Percentiles rank a stretch among this genome's conserved stretches.
Evolutionary conservation across 2,113 vertebrate genomes (phyloP).

Genomic region (Hydrolagus affinis): DNA sequence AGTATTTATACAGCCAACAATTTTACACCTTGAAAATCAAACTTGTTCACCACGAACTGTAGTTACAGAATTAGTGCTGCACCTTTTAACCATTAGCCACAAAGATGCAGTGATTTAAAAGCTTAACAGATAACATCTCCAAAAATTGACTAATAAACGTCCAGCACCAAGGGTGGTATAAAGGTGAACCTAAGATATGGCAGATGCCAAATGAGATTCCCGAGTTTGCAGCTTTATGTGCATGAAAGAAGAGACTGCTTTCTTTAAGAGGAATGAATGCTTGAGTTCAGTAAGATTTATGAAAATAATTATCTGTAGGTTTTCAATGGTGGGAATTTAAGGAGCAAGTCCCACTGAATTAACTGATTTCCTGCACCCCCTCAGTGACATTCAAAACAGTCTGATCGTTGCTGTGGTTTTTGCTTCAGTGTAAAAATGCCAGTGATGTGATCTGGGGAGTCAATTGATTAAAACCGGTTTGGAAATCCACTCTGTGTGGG

Average conservation of each 20-base stretch:
- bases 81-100: neutral
- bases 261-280: neutral
- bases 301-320: neutral
- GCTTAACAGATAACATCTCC: neutral
- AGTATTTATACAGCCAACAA: neutral
- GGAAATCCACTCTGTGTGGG: neutral
- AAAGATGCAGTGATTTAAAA: neutral
- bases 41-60: neutral
- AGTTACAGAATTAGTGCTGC: neutral
- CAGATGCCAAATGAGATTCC: too few species aligned
- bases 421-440: neutral
- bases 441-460: neutral
- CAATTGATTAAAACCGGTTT: neutral
- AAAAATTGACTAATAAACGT: neutral
- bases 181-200: neutral
- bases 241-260: neutral
- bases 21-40: neutral
- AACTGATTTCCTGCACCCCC: neutral
- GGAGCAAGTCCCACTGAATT: neutral
- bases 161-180: neutral
- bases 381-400: neutral
- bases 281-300: neutral
- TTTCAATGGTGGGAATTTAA: neutral
- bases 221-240: neutral
- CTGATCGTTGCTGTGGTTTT: neutral